Percentiles rank a stretch among this genome's conserved stretches.
These are phyloP conservation scores for Mobula birostris DNA, from an alignment of 2,113 vertebrate genomes.

Conservation along the genomic window DNA sequence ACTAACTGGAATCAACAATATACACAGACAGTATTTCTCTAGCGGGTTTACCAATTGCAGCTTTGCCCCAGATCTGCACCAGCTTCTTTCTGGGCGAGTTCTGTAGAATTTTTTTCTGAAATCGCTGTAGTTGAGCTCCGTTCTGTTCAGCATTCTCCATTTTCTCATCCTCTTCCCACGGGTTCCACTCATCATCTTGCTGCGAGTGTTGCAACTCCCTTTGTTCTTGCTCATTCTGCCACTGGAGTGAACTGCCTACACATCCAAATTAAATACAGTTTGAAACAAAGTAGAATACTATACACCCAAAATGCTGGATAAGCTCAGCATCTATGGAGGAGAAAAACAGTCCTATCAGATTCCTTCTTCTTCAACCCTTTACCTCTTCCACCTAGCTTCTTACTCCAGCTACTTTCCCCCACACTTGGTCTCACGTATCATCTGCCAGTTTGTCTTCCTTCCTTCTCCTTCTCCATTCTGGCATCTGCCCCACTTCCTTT, in stretches of 20 bases:
- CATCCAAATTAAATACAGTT: constrained; percentile 4
- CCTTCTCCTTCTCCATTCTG: no score
- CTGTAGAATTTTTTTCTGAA: constrained; percentile 57
- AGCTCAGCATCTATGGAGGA: no score
- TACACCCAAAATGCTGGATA: no score
- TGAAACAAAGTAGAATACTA: neutral
- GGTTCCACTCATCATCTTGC: constrained; percentile 78
- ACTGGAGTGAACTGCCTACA: constrained; percentile 50
- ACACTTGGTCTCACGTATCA: no score
- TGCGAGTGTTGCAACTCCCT: constrained; percentile 42
- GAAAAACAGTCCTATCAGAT: no score
- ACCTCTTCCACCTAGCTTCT: no score
- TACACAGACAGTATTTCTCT: neutral
- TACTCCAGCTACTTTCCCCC: no score
- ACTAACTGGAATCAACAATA: neutral
- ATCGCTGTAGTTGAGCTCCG: constrained; percentile 62
- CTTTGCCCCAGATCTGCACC: constrained; percentile 94
- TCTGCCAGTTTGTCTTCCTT: no score
- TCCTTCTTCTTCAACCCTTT: no score
- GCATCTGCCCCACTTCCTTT: no score
- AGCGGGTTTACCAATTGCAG: constrained; percentile 78
- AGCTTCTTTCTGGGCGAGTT: constrained; percentile 60
- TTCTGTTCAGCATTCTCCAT: constrained; percentile 59
- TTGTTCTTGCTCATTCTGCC: constrained; percentile 39
- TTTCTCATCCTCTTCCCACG: constrained; percentile 83